These are phyloP conservation scores for Salticus scenicus DNA, from an alignment of 2,888 invertebrate species.

Conservation along the genomic window DNA sequence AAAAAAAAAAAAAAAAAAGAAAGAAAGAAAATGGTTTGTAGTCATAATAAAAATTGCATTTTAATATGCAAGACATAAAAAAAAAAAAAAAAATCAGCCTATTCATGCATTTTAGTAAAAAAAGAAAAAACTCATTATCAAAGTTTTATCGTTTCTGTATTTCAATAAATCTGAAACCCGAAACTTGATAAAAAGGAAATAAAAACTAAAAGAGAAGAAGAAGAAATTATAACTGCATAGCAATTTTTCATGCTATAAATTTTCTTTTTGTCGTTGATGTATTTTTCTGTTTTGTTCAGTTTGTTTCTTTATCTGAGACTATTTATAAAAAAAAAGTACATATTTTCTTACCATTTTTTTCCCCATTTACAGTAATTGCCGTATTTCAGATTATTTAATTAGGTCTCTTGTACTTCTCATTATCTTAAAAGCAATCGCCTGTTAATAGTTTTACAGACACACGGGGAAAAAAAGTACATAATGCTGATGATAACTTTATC, in stretches of 20 bases:
- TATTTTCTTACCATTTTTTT: not conserved
- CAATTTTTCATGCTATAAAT: not conserved
- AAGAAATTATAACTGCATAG: not conserved
- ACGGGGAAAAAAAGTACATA: not conserved
- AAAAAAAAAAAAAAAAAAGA: too few relatives aligned
- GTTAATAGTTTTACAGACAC: not conserved
- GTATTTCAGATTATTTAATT: slow-evolving; percentile 7
- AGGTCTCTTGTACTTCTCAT: not conserved
- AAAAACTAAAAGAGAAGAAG: not conserved
- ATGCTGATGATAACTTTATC: not conserved
- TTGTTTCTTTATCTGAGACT: not conserved
- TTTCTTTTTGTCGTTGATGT: not conserved
- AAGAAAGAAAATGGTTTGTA: too few relatives aligned
- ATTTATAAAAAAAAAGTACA: not conserved
- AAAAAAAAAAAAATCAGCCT: not conserved
- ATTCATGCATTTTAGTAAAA: not conserved
- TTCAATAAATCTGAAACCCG: not conserved
- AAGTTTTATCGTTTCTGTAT: not conserved
- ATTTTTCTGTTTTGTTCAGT: not conserved
- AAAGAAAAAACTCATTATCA: not conserved
- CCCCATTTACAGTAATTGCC: not conserved
- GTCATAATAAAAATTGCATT: too few relatives aligned
- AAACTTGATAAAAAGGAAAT: not conserved
- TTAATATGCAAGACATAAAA: too few relatives aligned
- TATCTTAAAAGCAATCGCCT: not conserved